These are phyloP conservation scores for Petromus typicus DNA, from an alignment of 2,113 vertebrate genomes.

Conservation along the genomic window DNA sequence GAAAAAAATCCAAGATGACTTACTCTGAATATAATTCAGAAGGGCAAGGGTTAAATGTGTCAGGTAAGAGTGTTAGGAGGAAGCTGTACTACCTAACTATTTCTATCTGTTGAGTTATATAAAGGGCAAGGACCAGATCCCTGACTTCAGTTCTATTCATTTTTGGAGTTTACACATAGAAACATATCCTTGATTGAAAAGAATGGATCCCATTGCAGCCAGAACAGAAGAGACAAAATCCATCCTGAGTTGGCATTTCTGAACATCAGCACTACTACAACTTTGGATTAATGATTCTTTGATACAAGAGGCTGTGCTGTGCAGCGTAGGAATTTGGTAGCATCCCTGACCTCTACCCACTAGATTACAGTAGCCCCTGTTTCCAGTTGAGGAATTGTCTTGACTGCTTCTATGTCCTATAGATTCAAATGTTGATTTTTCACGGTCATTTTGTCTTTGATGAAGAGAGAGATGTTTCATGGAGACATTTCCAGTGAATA, in stretches of 20 bases:
- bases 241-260: background rate
- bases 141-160: background rate
- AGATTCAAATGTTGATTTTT: background rate
- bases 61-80: background rate
- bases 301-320: background rate
- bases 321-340: background rate
- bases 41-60: background rate
- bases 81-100: background rate
- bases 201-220: background rate
- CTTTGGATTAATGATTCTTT: background rate
- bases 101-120: slow-evolving; percentile 11
- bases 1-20: background rate
- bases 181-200: background rate
- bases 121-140: background rate
- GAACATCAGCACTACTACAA: background rate
- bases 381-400: background rate
- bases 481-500: background rate
- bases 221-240: background rate
- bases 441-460: background rate
- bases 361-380: background rate
- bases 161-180: background rate
- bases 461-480: background rate
- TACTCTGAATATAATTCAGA: background rate
- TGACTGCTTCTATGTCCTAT: background rate
- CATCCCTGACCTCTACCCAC: background rate